These are phyloP conservation scores for Nannoperca australis DNA, from an alignment of 2,797 vertebrate species.

Conservation along the genomic window DNA sequence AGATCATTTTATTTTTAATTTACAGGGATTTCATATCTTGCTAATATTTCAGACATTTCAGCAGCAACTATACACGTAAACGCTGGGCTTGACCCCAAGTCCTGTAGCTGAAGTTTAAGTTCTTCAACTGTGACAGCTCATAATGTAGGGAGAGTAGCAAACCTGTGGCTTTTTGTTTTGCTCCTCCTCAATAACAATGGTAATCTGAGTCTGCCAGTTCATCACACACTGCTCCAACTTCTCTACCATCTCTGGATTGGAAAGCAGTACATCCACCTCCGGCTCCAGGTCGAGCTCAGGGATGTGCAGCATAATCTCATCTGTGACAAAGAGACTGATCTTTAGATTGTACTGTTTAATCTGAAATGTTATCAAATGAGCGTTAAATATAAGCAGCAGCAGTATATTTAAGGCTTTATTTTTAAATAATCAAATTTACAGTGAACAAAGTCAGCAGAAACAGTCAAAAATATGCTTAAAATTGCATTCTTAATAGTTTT, in stretches of 20 bases:
- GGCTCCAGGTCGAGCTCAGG: conserved; percentile 86
- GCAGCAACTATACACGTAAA: not conserved
- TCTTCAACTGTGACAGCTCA: not conserved
- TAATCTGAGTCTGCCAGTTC: conserved; percentile 92
- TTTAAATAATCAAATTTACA: not conserved
- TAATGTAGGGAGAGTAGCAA: conserved; percentile 8
- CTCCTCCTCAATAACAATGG: conserved; percentile 85
- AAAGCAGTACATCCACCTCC: conserved; percentile 78
- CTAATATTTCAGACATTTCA: conserved; percentile 10
- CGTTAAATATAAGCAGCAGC: not conserved
- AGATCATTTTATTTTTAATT: not conserved
- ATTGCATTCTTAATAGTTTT: not conserved
- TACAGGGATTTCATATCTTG: not conserved
- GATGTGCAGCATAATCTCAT: conserved; percentile 87
- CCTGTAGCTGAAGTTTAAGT: not conserved
- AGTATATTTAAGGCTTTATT: not conserved
- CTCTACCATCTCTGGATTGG: conserved; percentile 79
- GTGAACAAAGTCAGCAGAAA: not conserved
- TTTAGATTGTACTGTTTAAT: conserved; percentile 15
- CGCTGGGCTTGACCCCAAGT: not conserved
- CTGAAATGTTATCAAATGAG: not conserved
- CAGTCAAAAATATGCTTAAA: not conserved
- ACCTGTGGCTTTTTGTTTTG: conserved; percentile 91
- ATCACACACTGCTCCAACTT: conserved; percentile 88
- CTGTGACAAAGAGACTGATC: conserved; percentile 69